phyloP scores from a whole-genome alignment of 2,888 invertebrate genomes.

The Mechanitis messenoides region DNA sequence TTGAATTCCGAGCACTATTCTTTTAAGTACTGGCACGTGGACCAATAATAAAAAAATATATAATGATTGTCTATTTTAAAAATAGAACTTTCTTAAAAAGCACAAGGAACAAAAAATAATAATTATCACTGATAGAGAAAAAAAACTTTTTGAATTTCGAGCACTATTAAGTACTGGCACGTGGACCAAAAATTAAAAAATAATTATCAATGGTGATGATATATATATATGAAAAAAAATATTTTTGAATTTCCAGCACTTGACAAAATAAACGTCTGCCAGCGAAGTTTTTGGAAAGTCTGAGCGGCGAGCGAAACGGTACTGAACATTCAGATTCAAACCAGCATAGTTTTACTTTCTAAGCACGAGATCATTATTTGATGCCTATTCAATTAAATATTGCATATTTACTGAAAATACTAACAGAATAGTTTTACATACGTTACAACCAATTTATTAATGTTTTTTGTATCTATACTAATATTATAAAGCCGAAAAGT shows the following conservation, averaged over 20 bases:
- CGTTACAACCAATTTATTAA: too few species aligned
- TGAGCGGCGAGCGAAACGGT: constrained; percentile 58
- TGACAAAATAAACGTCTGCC: constrained; percentile 28
- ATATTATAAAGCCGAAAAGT: too few species aligned
- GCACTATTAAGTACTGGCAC: not conserved
- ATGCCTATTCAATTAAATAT: constrained; percentile 29
- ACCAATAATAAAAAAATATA: not conserved
- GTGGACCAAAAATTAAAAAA: too few species aligned
- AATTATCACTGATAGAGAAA: too few species aligned
- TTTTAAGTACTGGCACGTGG: constrained; percentile 1
- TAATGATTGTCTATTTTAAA: not conserved
- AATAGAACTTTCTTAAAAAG: not conserved
- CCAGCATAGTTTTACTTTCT: constrained; percentile 43
- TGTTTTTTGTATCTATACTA: too few species aligned
- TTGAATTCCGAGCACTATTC: not conserved
- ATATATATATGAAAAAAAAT: too few species aligned
- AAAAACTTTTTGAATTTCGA: too few species aligned
- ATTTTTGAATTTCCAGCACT: constrained; percentile 9
- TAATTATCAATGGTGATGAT: too few species aligned
- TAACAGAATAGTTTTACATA: too few species aligned
- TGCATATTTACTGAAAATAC: not conserved
- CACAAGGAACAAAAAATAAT: not conserved
- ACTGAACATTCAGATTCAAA: constrained; percentile 44
- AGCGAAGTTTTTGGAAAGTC: constrained; percentile 70
- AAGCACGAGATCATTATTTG: constrained; percentile 38